phyloP scores from a whole-genome alignment of 1,140 invertebrate genomes.

The Armadillidium nasatum region DNA sequence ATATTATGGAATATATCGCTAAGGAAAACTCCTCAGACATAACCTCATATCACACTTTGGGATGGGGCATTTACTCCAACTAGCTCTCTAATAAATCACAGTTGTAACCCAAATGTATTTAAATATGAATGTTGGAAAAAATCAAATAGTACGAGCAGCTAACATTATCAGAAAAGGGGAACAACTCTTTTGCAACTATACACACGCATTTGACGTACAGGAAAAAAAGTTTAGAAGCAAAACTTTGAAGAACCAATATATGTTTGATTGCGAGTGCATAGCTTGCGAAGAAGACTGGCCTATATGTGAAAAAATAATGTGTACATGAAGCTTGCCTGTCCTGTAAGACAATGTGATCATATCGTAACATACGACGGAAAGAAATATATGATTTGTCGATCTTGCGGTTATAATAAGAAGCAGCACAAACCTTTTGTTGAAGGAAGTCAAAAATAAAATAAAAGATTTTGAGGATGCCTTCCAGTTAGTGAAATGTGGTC shows the following conservation, averaged over 20 bases:
- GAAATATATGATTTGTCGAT: no score
- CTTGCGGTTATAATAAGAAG: background rate
- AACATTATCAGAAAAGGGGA: slow-evolving; percentile 52
- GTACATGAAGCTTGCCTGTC: no score
- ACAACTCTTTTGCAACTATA: slow-evolving; percentile 61
- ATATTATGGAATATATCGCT: slow-evolving; percentile 56
- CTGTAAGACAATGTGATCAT: no score
- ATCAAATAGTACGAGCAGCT: slow-evolving; percentile 54
- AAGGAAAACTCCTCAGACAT: slow-evolving; percentile 47
- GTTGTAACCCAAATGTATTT: slow-evolving; percentile 58
- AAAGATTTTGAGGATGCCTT: background rate
- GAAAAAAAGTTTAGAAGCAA: slow-evolving; percentile 43
- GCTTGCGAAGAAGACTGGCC: slow-evolving; percentile 57
- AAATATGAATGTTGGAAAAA: slow-evolving; percentile 53
- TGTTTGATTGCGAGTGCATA: slow-evolving; percentile 57
- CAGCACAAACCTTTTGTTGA: background rate
- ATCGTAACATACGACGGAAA: no score
- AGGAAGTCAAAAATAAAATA: background rate
- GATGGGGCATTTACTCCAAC: slow-evolving; percentile 60
- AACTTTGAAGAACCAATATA: slow-evolving; percentile 55
- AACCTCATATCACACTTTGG: slow-evolving; percentile 51
- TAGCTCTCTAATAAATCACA: slow-evolving; percentile 62
- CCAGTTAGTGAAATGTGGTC: background rate
- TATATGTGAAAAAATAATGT: no score
- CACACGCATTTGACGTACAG: slow-evolving; percentile 54